Conservation (phyloP, 2,113 vertebrate genomes). For the Muntiacus reevesi region DNA sequence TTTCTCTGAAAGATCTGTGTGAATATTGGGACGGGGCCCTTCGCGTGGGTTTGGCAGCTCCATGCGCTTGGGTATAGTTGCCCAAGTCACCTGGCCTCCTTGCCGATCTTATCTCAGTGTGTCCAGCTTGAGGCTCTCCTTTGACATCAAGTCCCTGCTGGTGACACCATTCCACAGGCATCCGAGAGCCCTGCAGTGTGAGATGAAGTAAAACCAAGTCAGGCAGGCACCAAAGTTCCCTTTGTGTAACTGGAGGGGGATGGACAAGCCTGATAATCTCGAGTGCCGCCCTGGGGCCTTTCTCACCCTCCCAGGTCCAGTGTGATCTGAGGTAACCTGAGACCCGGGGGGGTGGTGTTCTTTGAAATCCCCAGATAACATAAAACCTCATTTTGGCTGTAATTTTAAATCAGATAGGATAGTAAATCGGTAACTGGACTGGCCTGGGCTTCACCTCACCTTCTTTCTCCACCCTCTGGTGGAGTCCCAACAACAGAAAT, state of each 20-base stretch:
- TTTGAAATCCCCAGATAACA: conserved; percentile 50
- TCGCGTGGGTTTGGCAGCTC: not conserved
- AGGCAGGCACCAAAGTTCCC: not conserved
- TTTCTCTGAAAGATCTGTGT: not conserved
- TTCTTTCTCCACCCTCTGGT: not conserved
- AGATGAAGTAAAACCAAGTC: not conserved
- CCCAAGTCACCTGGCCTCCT: conserved; percentile 17
- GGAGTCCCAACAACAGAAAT: conserved; percentile 28
- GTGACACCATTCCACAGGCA: not conserved
- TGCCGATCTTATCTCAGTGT: conserved; percentile 18
- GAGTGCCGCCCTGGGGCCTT: not conserved
- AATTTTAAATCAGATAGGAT: conserved; percentile 56
- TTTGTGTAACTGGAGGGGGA: not conserved
- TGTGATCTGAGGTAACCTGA: conserved; percentile 11
- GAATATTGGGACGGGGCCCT: not conserved
- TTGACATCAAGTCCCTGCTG: not conserved
- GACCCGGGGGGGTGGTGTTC: not conserved
- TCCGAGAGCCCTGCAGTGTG: not conserved
- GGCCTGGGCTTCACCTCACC: not conserved
- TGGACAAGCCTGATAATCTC: not conserved
- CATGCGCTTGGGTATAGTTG: not conserved
- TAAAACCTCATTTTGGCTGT: conserved; percentile 51
- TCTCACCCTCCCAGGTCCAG: not conserved
- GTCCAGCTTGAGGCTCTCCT: conserved; percentile 3
- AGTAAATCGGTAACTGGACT: not conserved